These are phyloP conservation scores for Ormyrus thymus DNA, from an alignment of 2,888 invertebrate genomes.

Conservation along the genomic window DNA sequence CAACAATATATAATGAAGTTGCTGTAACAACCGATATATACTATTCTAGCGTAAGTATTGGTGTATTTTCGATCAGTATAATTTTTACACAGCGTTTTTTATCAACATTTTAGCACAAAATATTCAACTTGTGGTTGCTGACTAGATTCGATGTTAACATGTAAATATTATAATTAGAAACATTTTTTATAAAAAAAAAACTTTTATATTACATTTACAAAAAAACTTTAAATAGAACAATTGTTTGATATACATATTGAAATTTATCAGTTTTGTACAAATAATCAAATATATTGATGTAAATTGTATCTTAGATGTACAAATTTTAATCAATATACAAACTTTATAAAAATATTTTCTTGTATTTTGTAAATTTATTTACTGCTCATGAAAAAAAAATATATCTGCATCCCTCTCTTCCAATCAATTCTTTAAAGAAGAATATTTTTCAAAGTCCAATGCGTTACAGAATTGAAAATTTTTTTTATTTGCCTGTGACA, in stretches of 20 bases:
- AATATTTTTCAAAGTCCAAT: too few relatives aligned
- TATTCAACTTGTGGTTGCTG: slow-evolving; percentile 1
- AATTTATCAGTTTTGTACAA: slow-evolving; percentile 21
- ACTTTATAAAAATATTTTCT: slow-evolving; percentile 6
- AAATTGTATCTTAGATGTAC: slow-evolving; percentile 15
- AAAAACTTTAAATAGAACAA: slow-evolving; percentile 7
- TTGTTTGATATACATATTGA: slow-evolving; percentile 26
- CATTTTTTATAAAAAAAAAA: slow-evolving; percentile 15
- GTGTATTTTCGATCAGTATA: too few relatives aligned
- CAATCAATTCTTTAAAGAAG: too few relatives aligned
- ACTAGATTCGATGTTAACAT: background rate
- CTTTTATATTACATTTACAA: slow-evolving; percentile 20
- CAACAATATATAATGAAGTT: too few relatives aligned
- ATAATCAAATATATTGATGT: slow-evolving; percentile 9
- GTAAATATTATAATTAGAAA: slow-evolving; percentile 12
- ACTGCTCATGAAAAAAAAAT: too few relatives aligned
- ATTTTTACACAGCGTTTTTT: too few relatives aligned
- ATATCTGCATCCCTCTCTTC: too few relatives aligned
- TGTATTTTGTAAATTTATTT: background rate
- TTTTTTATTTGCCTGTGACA: too few relatives aligned
- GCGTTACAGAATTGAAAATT: too few relatives aligned
- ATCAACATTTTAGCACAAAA: too few relatives aligned
- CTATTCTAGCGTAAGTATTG: too few relatives aligned
- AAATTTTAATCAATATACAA: slow-evolving; percentile 17
- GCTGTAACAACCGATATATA: too few relatives aligned